A percentile compares a stretch with the other conserved stretches of the same genome.
Conservation (phyloP, 2,113 vertebrate species). For the Percina caprodes region DNA sequence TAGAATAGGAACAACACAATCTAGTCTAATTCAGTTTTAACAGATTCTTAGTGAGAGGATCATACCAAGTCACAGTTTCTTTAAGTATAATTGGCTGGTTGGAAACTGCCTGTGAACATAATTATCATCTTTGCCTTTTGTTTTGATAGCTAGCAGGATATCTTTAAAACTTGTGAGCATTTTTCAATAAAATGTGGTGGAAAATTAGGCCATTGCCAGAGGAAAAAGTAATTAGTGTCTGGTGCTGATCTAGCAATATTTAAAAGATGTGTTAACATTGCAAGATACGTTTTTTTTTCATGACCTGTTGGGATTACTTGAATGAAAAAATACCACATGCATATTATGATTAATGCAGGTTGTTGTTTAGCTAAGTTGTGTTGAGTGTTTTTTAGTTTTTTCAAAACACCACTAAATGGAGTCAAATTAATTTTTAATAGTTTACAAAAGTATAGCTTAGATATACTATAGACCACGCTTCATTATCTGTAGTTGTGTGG, state of each 20-base stretch:
- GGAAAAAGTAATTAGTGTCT: conserved; percentile 25
- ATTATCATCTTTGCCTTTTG: conserved; percentile 7
- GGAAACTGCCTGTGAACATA: conserved; percentile 6
- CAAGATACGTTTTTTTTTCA: not conserved
- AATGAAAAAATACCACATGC: not conserved
- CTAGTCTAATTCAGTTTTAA: not conserved
- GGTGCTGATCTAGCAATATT: conserved; percentile 43
- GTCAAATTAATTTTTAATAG: not conserved
- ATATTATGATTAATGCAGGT: not conserved
- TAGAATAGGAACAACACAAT: not conserved
- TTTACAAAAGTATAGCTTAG: not conserved
- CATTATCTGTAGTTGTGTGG: not conserved
- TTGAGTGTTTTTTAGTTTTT: not conserved
- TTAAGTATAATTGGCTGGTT: not conserved
- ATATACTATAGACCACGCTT: not conserved
- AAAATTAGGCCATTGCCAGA: conserved; percentile 29
- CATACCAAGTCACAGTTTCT: not conserved
- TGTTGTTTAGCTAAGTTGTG: not conserved
- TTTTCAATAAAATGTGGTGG: conserved; percentile 10
- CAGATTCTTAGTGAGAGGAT: not conserved
- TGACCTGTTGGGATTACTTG: not conserved
- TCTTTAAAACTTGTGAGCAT: conserved; percentile 3
- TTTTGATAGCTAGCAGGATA: conserved; percentile 8
- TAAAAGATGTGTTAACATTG: conserved; percentile 21
- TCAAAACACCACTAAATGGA: not conserved